phyloP scores from a whole-genome alignment of 2,888 invertebrate species.

The Drosophila anceps region DNA sequence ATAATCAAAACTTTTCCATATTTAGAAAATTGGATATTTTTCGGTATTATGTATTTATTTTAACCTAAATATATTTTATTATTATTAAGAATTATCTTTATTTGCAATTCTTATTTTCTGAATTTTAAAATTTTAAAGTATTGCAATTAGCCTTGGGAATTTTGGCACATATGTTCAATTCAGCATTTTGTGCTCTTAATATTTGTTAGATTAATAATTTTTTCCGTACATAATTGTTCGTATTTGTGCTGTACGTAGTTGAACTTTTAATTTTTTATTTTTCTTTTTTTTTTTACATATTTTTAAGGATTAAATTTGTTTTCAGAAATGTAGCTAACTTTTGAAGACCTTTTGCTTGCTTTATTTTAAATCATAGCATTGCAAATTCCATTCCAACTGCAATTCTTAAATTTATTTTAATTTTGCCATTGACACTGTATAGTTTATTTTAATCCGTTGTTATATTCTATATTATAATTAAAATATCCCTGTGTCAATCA shows the following conservation, averaged over 20 bases:
- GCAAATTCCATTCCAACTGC: not conserved
- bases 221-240: not conserved
- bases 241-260: no score
- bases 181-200: no score
- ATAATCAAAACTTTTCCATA: not conserved
- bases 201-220: not conserved
- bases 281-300: not conserved
- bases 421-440: not conserved
- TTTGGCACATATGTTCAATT: no score
- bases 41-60: not conserved
- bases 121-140: no score
- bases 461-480: not conserved
- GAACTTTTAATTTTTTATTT: not conserved
- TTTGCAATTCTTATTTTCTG: no score
- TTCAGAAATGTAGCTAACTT: slow-evolving; percentile 1
- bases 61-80: not conserved
- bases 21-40: not conserved
- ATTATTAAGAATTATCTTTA: not conserved
- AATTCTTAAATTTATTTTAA: not conserved
- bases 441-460: not conserved
- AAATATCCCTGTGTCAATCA: not conserved
- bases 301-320: not conserved
- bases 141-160: no score
- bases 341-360: not conserved
- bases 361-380: no score